Percentiles rank a stretch among this genome's conserved stretches.
phyloP scores from a whole-genome alignment of 1,140 invertebrate genomes.

The Drosophila takahashii region DNA sequence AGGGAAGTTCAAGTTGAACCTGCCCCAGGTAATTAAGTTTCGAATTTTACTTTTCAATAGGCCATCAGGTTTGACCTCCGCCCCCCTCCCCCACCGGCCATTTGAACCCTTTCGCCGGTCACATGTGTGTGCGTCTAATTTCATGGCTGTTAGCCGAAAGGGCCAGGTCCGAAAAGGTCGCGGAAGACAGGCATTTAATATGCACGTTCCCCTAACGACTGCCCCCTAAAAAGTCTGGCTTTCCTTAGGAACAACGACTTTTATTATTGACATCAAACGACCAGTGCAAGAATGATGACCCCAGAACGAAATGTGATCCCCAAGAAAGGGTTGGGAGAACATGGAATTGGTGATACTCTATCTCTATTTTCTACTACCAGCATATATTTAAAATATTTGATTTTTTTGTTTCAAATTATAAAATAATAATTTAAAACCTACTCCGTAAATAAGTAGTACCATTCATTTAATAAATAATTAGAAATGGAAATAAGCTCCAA shows the following conservation, averaged over 20 bases:
- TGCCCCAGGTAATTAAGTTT: slow-evolving; percentile 77
- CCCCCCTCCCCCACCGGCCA: slow-evolving; percentile 5
- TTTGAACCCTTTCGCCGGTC: slow-evolving; percentile 70
- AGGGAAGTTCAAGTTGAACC: slow-evolving; percentile 63
- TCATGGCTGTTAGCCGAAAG: slow-evolving; percentile 78
- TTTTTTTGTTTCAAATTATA: no score
- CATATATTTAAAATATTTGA: not conserved
- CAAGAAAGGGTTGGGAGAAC: not conserved
- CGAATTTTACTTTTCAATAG: slow-evolving; percentile 72
- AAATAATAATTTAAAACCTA: no score
- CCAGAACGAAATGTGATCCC: slow-evolving; percentile 31
- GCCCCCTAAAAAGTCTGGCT: not conserved
- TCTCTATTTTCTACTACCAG: no score
- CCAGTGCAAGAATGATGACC: slow-evolving; percentile 58
- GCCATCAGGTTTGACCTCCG: slow-evolving; percentile 62
- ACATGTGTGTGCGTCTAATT: slow-evolving; percentile 75
- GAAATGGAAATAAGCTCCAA: no score
- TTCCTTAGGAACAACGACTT: slow-evolving; percentile 38
- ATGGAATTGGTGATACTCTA: slow-evolving; percentile 42
- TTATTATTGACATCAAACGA: slow-evolving; percentile 71
- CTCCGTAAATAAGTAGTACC: no score
- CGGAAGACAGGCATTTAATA: slow-evolving; percentile 73
- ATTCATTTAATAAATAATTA: no score
- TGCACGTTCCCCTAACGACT: slow-evolving; percentile 50
- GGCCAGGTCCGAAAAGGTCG: slow-evolving; percentile 72